Evolutionary conservation across 2,113 vertebrate genomes (phyloP), one percentile per base, ranked within the genome.

Genomic region (Pongo pygmaeus): DNA sequence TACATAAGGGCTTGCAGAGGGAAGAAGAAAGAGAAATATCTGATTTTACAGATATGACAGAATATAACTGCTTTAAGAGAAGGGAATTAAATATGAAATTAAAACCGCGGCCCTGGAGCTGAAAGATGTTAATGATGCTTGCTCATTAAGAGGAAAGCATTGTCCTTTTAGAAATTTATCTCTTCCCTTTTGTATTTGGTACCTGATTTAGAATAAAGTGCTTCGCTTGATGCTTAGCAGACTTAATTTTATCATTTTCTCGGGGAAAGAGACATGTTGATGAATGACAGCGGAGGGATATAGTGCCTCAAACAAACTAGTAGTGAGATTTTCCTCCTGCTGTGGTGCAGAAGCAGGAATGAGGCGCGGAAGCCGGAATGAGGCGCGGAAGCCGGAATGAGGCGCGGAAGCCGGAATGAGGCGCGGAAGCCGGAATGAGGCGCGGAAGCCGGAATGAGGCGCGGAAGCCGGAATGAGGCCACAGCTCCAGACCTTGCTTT

Each of bases 241-340:
- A 50, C 13, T 23, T 59, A 23, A 43, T 59, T 43, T 55, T 74
- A 1, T 84, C 12, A 86, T 70, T 50, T 83, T 91, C 70, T 25
- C 8, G 9, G 13, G n/a, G 74, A 83, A 55, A 32, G 46, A 43
- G 13, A 48, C 10, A 2, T 25, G 13, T 14, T 55, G 25, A 48
- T 27, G 16, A 95, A 72, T 27, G 55, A n/a, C 3, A 11, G 40
- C 5, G 22, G 77, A 43, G 84, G 46, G 69, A 52, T 4, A 10
- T 13, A 13, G 2, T n/a, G 0, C 32, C 46, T 84, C 30, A 6
- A 55, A 80, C 20, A n/a, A 84, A 64, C 32, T 86, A 50, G 35
- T 23, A 46, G 6, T 5, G 3, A n/a, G 3, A 0, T 6, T 9
- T 6, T 1, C 11, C 59, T 35, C 12, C 50, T 46, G 52, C 6